These are phyloP conservation scores for Prionailurus viverrinus DNA, from an alignment of 2,113 vertebrate genomes.

Conservation along the genomic window DNA sequence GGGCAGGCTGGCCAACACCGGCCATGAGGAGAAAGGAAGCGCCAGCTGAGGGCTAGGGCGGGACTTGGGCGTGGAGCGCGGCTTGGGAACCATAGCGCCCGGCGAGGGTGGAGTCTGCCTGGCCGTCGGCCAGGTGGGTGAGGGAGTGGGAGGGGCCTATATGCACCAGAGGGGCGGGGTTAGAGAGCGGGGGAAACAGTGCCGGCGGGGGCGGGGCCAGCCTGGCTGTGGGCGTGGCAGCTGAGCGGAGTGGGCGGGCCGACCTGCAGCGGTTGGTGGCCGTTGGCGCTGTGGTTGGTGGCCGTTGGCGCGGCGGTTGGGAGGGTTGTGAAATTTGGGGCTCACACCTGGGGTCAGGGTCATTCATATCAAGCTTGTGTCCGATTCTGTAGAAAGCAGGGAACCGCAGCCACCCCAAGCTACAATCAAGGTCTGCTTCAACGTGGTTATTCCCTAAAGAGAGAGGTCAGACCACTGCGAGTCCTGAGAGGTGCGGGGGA, in stretches of 20 bases:
- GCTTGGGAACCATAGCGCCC: rapidly evolving
- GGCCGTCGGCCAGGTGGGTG: background rate
- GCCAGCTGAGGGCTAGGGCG: rapidly evolving
- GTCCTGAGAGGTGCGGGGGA: background rate
- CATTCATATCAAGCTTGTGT: background rate
- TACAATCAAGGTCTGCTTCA: background rate
- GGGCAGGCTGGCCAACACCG: rapidly evolving
- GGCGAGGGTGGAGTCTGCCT: rapidly evolving
- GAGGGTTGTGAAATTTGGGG: rapidly evolving
- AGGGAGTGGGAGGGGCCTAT: background rate
- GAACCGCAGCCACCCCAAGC: background rate
- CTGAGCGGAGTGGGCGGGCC: background rate
- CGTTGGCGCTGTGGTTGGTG: background rate
- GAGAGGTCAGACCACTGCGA: background rate
- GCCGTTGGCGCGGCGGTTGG: background rate
- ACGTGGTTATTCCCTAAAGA: rapidly evolving
- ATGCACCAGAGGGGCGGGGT: too few relatives aligned
- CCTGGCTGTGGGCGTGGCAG: rapidly evolving
- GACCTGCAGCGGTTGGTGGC: background rate
- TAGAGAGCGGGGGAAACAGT: background rate
- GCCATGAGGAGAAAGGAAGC: rapidly evolving
- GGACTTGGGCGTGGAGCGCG: background rate
- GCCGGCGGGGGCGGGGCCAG: background rate
- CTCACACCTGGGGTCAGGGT: background rate
- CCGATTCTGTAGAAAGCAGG: background rate